A percentile compares a stretch with the other conserved stretches of the same genome.
phyloP scores from a whole-genome alignment of 2,113 vertebrate species.

The Cyanistes caeruleus region DNA sequence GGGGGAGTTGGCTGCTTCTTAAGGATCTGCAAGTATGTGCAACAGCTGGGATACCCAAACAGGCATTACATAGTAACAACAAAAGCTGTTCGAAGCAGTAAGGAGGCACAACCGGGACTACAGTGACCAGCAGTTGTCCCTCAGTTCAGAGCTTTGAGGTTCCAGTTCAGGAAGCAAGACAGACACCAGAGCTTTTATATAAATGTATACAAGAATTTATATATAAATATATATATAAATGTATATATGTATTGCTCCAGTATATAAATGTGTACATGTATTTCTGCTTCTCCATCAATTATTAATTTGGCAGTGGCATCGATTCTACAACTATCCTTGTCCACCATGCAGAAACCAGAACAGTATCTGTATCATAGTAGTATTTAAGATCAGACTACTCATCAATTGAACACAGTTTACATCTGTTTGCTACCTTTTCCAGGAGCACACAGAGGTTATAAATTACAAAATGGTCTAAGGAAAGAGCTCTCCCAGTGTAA shows the following conservation, averaged over 20 bases:
- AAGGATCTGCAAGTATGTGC: background rate
- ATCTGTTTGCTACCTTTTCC: background rate
- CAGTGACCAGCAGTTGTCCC: background rate
- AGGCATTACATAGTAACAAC: conserved; percentile 4
- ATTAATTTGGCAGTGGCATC: background rate
- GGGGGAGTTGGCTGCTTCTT: background rate
- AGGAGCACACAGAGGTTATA: background rate
- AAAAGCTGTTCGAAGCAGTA: background rate
- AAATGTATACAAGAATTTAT: background rate
- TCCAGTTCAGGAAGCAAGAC: background rate
- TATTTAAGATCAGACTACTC: background rate
- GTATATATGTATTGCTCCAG: too few species aligned
- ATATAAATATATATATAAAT: too few species aligned
- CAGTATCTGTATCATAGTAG: background rate
- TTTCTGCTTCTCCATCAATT: background rate
- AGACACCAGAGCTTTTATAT: background rate
- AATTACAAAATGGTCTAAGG: background rate
- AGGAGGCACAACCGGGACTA: background rate
- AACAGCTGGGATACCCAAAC: conserved; percentile 46
- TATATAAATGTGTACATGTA: background rate
- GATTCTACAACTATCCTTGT: background rate
- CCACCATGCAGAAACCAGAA: background rate
- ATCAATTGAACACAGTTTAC: background rate
- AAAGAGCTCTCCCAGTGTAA: background rate
- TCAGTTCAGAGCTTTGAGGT: background rate